Conservation (phyloP, 1,140 invertebrate genomes). For the Seison nebaliae region DNA sequence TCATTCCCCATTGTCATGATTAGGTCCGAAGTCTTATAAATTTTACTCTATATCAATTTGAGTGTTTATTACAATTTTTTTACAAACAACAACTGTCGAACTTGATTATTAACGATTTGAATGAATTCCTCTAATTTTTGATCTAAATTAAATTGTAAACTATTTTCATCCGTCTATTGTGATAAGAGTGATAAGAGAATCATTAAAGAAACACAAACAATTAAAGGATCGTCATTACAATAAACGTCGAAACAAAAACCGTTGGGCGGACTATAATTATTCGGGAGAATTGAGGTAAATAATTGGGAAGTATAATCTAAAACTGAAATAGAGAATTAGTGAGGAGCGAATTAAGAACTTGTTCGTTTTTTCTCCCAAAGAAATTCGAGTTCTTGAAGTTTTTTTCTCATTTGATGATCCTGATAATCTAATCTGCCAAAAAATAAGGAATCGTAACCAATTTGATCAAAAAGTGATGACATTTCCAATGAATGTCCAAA, state of each 20-base stretch:
- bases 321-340: too few relatives aligned
- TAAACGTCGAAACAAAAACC: conserved; percentile 66
- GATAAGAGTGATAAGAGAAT: not conserved
- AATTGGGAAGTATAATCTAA: conserved; percentile 21
- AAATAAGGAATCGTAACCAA: conserved; percentile 50
- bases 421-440: conserved; percentile 61
- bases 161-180: conserved; percentile 25
- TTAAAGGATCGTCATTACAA: conserved; percentile 48
- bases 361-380: conserved; percentile 50
- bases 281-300: conserved; percentile 38
- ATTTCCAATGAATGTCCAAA: conserved; percentile 63
- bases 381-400: conserved; percentile 45
- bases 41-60: conserved; percentile 3
- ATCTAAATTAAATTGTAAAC: conserved; percentile 33
- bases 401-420: conserved; percentile 42
- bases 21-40: conserved; percentile 39
- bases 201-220: conserved; percentile 17
- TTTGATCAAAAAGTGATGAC: conserved; percentile 50
- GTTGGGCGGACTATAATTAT: conserved; percentile 48
- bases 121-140: conserved; percentile 26
- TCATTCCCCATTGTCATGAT: conserved; percentile 74
- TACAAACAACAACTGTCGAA: not conserved
- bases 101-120: too few relatives aligned
- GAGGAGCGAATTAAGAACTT: too few relatives aligned
- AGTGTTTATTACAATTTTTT: not conserved